phyloP scores from a whole-genome alignment of 2,797 vertebrate genomes.

The Geotrypetes seraphini region DNA sequence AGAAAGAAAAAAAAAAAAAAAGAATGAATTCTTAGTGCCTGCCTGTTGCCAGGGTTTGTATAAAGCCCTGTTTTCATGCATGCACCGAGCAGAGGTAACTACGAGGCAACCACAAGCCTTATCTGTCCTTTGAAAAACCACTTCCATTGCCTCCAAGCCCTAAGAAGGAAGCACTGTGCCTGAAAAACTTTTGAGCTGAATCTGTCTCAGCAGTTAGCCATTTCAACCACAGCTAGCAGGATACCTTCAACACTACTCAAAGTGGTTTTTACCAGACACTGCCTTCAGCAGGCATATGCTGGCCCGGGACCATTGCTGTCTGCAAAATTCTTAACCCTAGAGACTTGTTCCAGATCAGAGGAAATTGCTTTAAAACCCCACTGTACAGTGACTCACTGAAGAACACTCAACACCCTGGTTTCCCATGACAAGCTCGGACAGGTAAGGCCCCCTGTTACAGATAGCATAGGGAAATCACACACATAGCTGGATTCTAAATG shows the following conservation, averaged over 20 bases:
- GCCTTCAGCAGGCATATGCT: neutral
- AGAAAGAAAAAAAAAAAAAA: no score
- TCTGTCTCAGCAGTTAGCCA: constrained; percentile 32
- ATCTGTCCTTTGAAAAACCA: constrained; percentile 30
- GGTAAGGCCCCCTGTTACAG: constrained; percentile 32
- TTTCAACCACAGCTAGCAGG: constrained; percentile 8
- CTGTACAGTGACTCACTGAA: constrained; percentile 35
- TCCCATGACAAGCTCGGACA: constrained; percentile 44
- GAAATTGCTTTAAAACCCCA: constrained; percentile 38
- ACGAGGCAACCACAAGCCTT: constrained; percentile 19
- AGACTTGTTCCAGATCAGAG: constrained; percentile 32
- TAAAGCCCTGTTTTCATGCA: neutral
- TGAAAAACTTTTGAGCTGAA: constrained; percentile 32
- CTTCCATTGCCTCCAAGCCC: constrained; percentile 10
- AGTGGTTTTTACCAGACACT: constrained; percentile 8
- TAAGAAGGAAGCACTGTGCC: constrained; percentile 38
- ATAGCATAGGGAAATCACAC: constrained; percentile 30
- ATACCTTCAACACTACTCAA: neutral
- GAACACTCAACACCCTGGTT: constrained; percentile 26
- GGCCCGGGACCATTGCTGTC: constrained; percentile 16
- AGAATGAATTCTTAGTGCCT: no score
- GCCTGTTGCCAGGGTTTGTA: neutral
- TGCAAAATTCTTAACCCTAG: constrained; percentile 5
- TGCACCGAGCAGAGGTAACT: neutral
- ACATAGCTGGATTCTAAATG: constrained; percentile 45